Evolutionary conservation across 2,113 vertebrate genomes (phyloP), one percentile per base, ranked within the genome.

Genomic region (Orycteropus afer): DNA sequence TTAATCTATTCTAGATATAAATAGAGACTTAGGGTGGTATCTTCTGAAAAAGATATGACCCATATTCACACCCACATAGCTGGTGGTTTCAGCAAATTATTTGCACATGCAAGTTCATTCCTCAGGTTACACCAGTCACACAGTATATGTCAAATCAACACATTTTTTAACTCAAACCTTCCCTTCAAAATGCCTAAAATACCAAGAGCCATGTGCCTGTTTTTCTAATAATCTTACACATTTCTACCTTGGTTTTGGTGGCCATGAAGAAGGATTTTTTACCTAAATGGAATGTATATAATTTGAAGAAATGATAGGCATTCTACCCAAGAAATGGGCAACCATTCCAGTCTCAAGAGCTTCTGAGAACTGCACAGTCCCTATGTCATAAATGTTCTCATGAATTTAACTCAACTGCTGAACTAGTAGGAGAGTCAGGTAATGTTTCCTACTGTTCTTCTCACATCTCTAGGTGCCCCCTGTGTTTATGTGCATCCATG

Each of bases 81-180:
- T 87, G 78, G 27, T 32, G 27, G 27, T 18, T 94, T 90, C 20
- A 61, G 73, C 25, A 45, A 88, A n/a, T 63, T 90, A 18, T 92
- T 90, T 88, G 20, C 42, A 86, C 6, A 67, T 13, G 15, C 37
- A 95, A 83, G 29, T 92, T 95, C 61, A 85, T 87, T 90, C 42
- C 20, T 93, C 29, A 51, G 77, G 76, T 90, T 55, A 80, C 2
- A 86, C 29, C 37, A 65, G 57, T 91, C 55, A 76, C 73, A 73
- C 0, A 90, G 27, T 29, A 86, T 71, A 81, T 59, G 42, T 14
- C 57, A 74, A 80, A 78, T 76, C 40, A 67, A 80, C 76, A 55
- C 22, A 78, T 65, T 53, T 87, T n/a, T 83, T 80, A 57, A 42
- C 2, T 80, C 34, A 93, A 12, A 0, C 9, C 22, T 87, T 90